Percentiles rank a stretch among this genome's conserved stretches.
Evolutionary conservation across 1,140 invertebrate species (phyloP).

Genomic region (Subanguina moxae): DNA sequence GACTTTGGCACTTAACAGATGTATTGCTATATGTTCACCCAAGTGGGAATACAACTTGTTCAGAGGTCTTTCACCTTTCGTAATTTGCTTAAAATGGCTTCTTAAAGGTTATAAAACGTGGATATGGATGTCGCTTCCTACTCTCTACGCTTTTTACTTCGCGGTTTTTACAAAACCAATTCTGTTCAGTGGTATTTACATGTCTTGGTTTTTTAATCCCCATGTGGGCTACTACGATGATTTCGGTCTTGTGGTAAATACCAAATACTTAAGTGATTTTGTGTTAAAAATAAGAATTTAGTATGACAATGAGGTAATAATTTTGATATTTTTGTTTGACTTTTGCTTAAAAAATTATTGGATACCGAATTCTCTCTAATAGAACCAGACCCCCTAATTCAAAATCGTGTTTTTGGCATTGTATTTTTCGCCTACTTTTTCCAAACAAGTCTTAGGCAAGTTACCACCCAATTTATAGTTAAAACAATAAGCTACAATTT

Average conservation of each 20-base stretch:
- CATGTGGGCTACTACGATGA: conserved; percentile 44
- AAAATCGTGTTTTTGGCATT: too few relatives aligned
- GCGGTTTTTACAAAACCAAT: conserved; percentile 40
- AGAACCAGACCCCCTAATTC: too few relatives aligned
- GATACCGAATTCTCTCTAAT: too few relatives aligned
- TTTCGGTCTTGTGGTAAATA: conserved; percentile 1
- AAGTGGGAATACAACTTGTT: conserved; percentile 13
- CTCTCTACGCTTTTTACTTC: conserved; percentile 39
- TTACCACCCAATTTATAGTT: too few relatives aligned
- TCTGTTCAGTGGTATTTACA: conserved; percentile 31
- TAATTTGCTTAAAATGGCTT: not conserved
- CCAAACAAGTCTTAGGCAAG: too few relatives aligned
- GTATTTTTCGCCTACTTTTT: too few relatives aligned
- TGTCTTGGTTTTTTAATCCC: conserved; percentile 48
- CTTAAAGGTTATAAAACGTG: conserved; percentile 22
- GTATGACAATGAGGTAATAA: conserved; percentile 4
- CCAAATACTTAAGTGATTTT: not conserved
- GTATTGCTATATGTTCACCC: conserved; percentile 11
- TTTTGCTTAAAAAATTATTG: too few relatives aligned
- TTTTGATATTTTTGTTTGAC: too few relatives aligned
- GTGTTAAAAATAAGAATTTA: not conserved
- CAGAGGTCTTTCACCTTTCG: conserved; percentile 1
- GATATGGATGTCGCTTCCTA: conserved; percentile 29
- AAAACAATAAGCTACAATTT: too few relatives aligned
- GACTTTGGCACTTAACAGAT: conserved; percentile 7